Base-by-base conservation (phyloP, 2,113 vertebrate species). In the Peromyscus maniculatus region DNA sequence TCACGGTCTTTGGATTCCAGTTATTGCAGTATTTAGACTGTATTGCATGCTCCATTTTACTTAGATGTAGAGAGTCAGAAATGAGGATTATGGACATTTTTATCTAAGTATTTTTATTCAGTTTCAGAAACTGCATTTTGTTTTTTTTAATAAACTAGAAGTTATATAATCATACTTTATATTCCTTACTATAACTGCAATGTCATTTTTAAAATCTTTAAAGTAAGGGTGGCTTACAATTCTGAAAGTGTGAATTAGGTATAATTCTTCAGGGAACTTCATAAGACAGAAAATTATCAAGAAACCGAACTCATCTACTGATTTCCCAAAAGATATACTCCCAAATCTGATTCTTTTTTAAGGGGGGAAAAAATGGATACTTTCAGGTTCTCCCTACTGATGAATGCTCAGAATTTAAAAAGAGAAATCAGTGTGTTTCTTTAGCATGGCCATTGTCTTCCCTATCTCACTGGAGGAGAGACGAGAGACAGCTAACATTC, bases 291-390 rank as follows among this genome's bases (percentile, higher is more conserved):
- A 90, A 87, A 93, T 88, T 79, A 90, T 87, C 46, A 83, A 92
- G 21, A 22, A 87, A 80, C 87, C 55, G 92, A 84, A 95, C 90
- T 64, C 28, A 95, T 95, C 96, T 96, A 90, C 92, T 96, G 52
- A 91, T 84, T 75, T 97, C 91, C 59, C 86, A 24, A 82, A 93
- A 84, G 74, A 87, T 88, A 93, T 69, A 90, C 1, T 43, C 36
- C 33, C 75, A 96, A 77, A 77, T 52, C 59, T 77, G 16, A 92
- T 91, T 74, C 49, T 55, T 67, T 89, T 72, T 94, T 79, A 74
- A n/a, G 79, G 39, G 39, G 1, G 13, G n/a, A 26, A 49, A 49
- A 26, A 91, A 95, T 78, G 11, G 4, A 64, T 95, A n/a, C 24
- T 96, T 79, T 82, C 36, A 78, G 62, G 1, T 78, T 82, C 55